Base-by-base conservation (phyloP, 2,113 vertebrate species). In the Archilochus colubris region DNA sequence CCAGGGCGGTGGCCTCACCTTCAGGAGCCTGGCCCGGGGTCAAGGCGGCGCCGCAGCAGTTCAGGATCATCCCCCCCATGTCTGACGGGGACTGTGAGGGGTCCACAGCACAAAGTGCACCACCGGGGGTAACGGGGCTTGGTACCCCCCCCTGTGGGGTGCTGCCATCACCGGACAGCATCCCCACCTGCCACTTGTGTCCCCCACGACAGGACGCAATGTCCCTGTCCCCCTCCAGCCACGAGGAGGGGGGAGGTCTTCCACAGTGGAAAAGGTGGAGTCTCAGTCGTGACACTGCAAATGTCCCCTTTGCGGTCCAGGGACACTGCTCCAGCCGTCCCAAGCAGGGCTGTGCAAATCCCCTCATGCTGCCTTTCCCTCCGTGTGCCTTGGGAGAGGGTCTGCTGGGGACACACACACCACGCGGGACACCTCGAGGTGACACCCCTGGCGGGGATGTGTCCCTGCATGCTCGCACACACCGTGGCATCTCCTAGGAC, bases 1-100 rank as follows among this genome's bases (percentile, higher is more conserved):
- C 91, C 82, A 87, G 93, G 86, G 96, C 93, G 95, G 95, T 51
- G 95, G 85, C 92, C 82, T 5, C 84, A 53, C 33, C 55, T 86
- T 92, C 95, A 93, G 57, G 18, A 95, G 90, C 82, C 74, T 69
- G 88, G 64, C 82, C 61, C 92, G 62, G 68, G 82, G 82, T 70
- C 86, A 92, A 22, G n/a, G 55, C 33, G 62, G 70, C 31, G 83
- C 72, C 48, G 28, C 28, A 20, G 33, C 70, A n/a, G 50, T 36
- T 28, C 51, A 9, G 59, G 19, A 94, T 50, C 76, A 3, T 51
- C 50, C 43, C 21, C 3, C 4, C 46, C 31, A 40, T 7, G 5
- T 33, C 53, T 58, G 50, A 4, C 36, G 59, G 12, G 27, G 50
- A 7, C 1, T 1, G 22, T 33, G 33, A 5, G 15, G 25, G 15